Evolutionary conservation across 1,140 invertebrate species (phyloP).

Genomic region (Battus philenor): DNA sequence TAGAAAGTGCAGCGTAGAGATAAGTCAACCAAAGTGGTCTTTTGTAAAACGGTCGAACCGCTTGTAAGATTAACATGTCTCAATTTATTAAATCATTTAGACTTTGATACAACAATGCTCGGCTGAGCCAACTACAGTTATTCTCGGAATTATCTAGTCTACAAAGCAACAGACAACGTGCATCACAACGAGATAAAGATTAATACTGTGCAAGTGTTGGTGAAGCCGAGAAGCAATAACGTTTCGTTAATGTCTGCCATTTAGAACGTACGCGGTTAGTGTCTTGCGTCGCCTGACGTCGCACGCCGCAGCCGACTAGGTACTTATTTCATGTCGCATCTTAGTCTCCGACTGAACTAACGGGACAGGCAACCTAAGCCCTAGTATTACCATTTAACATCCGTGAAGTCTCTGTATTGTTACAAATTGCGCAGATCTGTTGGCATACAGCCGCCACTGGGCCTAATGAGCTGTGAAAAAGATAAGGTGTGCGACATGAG

Average conservation of each 20-base stretch:
- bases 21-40: constrained; percentile 2
- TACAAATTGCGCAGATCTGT: constrained; percentile 69
- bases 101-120: constrained; percentile 28
- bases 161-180: constrained; percentile 36
- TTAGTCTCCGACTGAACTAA: constrained; percentile 37
- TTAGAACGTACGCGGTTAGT: constrained; percentile 57
- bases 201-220: constrained; percentile 60
- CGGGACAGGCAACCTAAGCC: constrained; percentile 51
- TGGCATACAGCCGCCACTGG: constrained; percentile 48
- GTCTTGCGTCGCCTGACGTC: constrained; percentile 47
- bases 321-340: constrained; percentile 50
- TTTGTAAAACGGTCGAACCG: constrained; percentile 6
- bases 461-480: constrained; percentile 75
- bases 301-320: constrained; percentile 32
- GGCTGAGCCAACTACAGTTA: constrained; percentile 34
- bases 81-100: constrained; percentile 30
- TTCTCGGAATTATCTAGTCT: constrained; percentile 46
- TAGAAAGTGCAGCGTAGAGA: constrained; percentile 13
- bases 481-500: constrained; percentile 65
- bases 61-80: constrained; percentile 22
- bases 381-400: constrained; percentile 56
- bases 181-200: constrained; percentile 58
- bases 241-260: constrained; percentile 65
- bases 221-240: constrained; percentile 62
- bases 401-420: constrained; percentile 61